Percentiles rank a stretch among this genome's conserved stretches.
These are phyloP conservation scores for Hemistola chrysoprasaria DNA, from an alignment of 2,888 invertebrate species.

Conservation along the genomic window DNA sequence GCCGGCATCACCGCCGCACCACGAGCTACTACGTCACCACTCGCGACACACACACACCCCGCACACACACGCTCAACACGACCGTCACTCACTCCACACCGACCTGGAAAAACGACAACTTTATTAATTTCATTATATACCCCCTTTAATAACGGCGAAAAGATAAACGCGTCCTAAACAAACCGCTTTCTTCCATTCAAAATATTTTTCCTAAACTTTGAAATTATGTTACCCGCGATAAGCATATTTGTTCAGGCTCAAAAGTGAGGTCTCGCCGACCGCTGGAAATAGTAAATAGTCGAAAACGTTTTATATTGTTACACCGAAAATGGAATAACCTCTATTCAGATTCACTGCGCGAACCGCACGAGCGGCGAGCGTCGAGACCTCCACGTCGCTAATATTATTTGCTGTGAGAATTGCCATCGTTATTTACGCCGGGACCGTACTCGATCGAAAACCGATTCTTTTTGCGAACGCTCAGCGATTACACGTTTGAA, in stretches of 20 bases:
- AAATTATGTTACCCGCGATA: conserved; percentile 23
- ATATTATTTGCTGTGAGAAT: conserved; percentile 13
- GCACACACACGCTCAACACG: conserved; percentile 4
- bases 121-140: not conserved
- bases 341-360: no score
- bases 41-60: conserved; percentile 10
- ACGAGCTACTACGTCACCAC: conserved; percentile 28
- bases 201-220: conserved; percentile 27
- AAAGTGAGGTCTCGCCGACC: conserved; percentile 15
- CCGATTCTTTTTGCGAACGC: conserved; percentile 7
- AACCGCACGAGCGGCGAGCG: no score
- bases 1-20: conserved; percentile 24
- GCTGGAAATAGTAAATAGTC: conserved; percentile 12
- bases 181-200: conserved; percentile 17
- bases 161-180: conserved; percentile 20
- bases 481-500: conserved; percentile 21
- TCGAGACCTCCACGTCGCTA: not conserved
- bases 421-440: conserved; percentile 9
- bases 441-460: conserved; percentile 3
- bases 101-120: conserved; percentile 16
- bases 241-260: conserved; percentile 28
- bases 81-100: conserved; percentile 3
- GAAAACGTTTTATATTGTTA: conserved; percentile 12
- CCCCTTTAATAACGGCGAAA: conserved; percentile 3
- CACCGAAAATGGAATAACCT: conserved; percentile 1